These are phyloP conservation scores for Acrocephalus arundinaceus DNA, from an alignment of 2,113 vertebrate genomes.

Conservation along the genomic window DNA sequence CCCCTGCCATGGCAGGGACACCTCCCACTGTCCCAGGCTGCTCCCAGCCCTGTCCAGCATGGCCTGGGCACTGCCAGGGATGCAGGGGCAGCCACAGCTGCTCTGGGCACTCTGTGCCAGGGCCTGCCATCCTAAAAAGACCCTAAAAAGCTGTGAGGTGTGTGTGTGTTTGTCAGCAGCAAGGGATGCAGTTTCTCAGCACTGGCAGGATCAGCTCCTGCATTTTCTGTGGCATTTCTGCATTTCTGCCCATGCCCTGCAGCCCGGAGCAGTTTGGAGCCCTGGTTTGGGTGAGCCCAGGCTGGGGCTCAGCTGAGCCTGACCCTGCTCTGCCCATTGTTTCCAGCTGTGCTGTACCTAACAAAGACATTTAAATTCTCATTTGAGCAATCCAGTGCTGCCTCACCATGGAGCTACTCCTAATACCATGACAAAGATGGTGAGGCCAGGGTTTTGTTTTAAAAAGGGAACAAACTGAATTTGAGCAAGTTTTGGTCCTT, in stretches of 20 bases:
- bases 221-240: too few relatives aligned
- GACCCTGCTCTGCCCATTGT: background rate
- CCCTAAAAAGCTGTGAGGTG: background rate
- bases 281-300: background rate
- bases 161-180: background rate
- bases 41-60: background rate
- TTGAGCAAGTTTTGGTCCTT: background rate
- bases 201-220: background rate
- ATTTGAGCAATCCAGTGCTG: background rate
- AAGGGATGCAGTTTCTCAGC: rapidly evolving
- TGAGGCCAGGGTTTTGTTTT: background rate
- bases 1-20: background rate
- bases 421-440: background rate
- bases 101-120: background rate
- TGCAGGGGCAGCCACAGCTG: background rate
- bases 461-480: background rate
- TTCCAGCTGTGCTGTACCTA: background rate
- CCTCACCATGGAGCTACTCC: background rate
- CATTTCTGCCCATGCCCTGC: background rate
- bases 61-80: background rate
- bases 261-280: background rate
- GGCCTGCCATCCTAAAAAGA: background rate
- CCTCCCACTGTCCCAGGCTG: rapidly evolving
- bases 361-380: slow-evolving; percentile 15
- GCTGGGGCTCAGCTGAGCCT: background rate